A percentile compares a stretch with the other conserved stretches of the same genome.
These are phyloP conservation scores for Fratercula arctica DNA, from an alignment of 2,797 vertebrate genomes.

Conservation along the genomic window DNA sequence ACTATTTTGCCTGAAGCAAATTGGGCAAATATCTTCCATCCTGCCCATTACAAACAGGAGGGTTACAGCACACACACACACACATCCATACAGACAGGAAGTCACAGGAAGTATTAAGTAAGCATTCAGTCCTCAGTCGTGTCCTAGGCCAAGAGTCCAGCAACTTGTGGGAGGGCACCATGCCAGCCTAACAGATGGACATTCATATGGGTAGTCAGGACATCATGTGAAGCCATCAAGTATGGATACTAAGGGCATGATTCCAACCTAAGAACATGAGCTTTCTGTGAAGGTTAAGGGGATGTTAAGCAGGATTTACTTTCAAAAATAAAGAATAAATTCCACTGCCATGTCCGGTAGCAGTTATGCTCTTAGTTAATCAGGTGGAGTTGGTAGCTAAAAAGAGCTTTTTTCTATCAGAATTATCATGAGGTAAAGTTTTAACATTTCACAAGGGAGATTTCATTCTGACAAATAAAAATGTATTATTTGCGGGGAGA, in stretches of 20 bases:
- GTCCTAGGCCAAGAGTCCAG: conserved; percentile 31
- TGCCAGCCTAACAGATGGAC: conserved; percentile 62
- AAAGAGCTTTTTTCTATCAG: background rate
- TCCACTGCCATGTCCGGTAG: background rate
- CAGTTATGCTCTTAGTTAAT: conserved; percentile 22
- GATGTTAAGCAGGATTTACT: conserved; percentile 66
- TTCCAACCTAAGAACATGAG: conserved; percentile 70
- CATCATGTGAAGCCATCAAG: conserved; percentile 65
- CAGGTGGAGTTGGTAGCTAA: background rate
- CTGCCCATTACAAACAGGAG: background rate
- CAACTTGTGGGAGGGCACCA: conserved; percentile 39
- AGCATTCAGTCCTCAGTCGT: background rate
- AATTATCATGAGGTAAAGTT: background rate
- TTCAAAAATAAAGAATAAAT: conserved; percentile 64
- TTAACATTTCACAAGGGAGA: background rate
- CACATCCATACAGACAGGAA: background rate
- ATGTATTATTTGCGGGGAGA: background rate
- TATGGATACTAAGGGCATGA: conserved; percentile 62
- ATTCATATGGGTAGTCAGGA: conserved; percentile 51
- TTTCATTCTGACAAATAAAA: conserved; percentile 4
- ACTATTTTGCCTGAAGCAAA: background rate
- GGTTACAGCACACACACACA: background rate
- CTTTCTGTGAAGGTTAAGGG: conserved; percentile 71
- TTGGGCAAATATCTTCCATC: background rate
- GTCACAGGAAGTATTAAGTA: conserved; percentile 36